phyloP scores from a whole-genome alignment of 2,797 vertebrate species.

The Phataginus tetradactyla region DNA sequence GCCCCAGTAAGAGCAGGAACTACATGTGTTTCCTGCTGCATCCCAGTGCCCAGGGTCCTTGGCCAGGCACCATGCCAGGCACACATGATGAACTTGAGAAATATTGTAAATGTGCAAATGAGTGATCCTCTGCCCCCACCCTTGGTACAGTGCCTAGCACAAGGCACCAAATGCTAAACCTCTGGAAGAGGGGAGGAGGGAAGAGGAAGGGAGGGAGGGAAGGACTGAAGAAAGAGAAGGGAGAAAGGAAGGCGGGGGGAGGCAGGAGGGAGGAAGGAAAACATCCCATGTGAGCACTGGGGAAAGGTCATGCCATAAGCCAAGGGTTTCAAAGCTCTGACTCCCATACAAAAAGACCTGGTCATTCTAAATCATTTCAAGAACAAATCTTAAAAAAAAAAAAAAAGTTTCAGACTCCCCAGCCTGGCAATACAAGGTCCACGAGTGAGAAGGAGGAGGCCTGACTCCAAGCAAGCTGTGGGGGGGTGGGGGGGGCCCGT shows the following conservation, averaged over 20 bases:
- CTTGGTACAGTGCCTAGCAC: background rate
- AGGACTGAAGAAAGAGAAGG: fast-evolving
- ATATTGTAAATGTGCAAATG: background rate
- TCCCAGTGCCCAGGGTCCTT: background rate
- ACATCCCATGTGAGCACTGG: too few species aligned
- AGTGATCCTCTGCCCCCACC: background rate
- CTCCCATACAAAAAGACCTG: conserved; percentile 34
- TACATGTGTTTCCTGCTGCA: background rate
- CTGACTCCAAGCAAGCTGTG: background rate
- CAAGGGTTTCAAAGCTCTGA: conserved; percentile 2
- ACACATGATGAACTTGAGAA: conserved; percentile 29
- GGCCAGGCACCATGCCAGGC: background rate
- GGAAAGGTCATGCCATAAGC: background rate
- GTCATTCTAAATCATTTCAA: conserved; percentile 45
- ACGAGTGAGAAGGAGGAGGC: background rate
- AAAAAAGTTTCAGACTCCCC: background rate
- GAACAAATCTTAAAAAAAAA: background rate
- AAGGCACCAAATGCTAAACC: conserved; percentile 47
- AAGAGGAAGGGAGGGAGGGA: fast-evolving
- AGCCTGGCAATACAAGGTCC: background rate
- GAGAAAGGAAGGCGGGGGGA: fast-evolving
- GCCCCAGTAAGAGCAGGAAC: background rate
- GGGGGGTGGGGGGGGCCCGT: background rate
- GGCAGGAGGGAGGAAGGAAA: background rate
- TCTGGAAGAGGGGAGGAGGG: conserved; percentile 7